Evolutionary conservation across 2,113 vertebrate genomes (phyloP).

Genomic region (Tachysurus vachellii): DNA sequence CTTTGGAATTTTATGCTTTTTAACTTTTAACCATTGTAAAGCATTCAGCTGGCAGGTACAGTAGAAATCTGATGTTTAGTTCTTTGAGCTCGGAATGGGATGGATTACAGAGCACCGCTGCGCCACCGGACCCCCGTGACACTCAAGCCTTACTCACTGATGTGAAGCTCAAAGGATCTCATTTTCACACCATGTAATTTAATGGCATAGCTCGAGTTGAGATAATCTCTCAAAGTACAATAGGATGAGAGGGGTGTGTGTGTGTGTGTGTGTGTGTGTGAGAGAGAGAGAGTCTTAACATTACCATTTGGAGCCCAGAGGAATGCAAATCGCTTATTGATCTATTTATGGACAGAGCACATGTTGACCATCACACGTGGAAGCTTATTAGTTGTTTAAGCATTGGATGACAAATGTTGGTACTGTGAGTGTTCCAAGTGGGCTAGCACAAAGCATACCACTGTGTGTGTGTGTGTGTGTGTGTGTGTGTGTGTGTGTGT

Average conservation of each 20-base stretch:
- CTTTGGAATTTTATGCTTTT: conserved; percentile 75
- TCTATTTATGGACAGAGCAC: conserved; percentile 54
- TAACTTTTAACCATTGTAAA: conserved; percentile 62
- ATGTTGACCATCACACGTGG: conserved; percentile 46
- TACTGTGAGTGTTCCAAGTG: background rate
- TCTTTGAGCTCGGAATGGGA: conserved; percentile 59
- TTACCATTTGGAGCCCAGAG: conserved; percentile 58
- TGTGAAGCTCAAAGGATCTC: conserved; percentile 57
- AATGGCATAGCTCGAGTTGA: conserved; percentile 64
- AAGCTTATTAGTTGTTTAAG: conserved; percentile 22
- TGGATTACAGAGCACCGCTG: conserved; percentile 65
- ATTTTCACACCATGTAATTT: conserved; percentile 74
- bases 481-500: too few relatives aligned
- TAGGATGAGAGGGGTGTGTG: conserved; percentile 50
- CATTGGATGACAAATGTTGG: background rate
- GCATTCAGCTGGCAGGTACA: conserved; percentile 77
- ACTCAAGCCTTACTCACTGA: conserved; percentile 46
- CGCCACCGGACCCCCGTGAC: conserved; percentile 56
- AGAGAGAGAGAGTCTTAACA: background rate
- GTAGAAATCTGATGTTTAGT: conserved; percentile 78
- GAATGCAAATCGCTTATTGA: conserved; percentile 58
- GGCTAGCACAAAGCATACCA: conserved; percentile 34
- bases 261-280: too few relatives aligned
- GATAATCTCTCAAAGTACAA: conserved; percentile 67
- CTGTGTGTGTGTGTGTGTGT: conserved; percentile 25